A percentile compares a stretch with the other conserved stretches of the same genome.
phyloP scores from a whole-genome alignment of 2,113 vertebrate species.

The Elachura formosa region DNA sequence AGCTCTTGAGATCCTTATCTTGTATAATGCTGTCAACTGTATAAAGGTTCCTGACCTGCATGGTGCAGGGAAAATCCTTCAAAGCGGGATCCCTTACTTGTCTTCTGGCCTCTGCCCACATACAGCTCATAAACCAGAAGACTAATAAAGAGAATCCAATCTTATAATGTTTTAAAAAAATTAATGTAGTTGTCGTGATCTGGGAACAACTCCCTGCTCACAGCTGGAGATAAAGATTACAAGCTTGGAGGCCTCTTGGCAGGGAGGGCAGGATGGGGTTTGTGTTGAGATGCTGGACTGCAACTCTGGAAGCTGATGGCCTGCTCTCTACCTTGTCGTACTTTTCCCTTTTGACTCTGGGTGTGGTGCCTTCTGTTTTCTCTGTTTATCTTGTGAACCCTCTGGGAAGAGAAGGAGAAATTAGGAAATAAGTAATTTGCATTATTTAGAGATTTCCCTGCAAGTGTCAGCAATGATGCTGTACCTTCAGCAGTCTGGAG shows the following conservation, averaged over 20 bases:
- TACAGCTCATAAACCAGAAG: constrained; percentile 20
- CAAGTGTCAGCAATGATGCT: neutral
- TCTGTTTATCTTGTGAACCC: rapidly evolving
- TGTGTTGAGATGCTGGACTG: neutral
- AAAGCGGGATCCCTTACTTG: neutral
- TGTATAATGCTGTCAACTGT: rapidly evolving
- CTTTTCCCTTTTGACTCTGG: neutral
- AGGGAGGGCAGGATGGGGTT: neutral
- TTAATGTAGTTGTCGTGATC: neutral
- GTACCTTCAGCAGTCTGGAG: neutral
- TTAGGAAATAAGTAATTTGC: neutral
- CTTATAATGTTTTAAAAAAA: neutral
- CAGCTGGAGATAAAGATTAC: constrained; percentile 10
- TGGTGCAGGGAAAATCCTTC: neutral
- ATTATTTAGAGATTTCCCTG: neutral
- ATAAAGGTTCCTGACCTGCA: constrained; percentile 5
- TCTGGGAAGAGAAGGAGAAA: neutral
- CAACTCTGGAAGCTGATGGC: neutral
- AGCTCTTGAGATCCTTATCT: constrained; percentile 36
- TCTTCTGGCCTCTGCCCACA: neutral
- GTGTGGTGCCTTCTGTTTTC: neutral
- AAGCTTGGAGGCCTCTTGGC: neutral
- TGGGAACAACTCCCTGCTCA: neutral
- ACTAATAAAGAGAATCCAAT: neutral
- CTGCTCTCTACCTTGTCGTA: neutral